Conservation (phyloP, 2,113 vertebrate genomes). For the Cheirogaleus medius region DNA sequence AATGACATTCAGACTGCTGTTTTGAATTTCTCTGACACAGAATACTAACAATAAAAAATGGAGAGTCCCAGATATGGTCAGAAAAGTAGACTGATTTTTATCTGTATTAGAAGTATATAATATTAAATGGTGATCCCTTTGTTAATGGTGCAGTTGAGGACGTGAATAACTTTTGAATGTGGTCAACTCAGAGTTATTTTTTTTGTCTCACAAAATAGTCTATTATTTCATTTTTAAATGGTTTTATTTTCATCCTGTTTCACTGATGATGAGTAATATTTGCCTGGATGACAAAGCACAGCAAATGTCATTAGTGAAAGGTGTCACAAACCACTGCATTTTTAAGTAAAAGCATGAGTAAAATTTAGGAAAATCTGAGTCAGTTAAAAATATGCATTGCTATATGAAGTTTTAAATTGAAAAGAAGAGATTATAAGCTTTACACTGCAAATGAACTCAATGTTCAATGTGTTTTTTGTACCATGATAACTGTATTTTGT, state of each 20-base stretch:
- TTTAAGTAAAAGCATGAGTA: background rate
- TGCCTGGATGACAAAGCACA: slow-evolving; percentile 11
- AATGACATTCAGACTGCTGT: slow-evolving; percentile 71
- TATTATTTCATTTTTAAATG: slow-evolving; percentile 46
- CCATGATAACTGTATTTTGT: accelerated
- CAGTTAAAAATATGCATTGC: background rate
- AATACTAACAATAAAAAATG: background rate
- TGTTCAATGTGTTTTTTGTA: background rate
- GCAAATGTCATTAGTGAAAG: background rate
- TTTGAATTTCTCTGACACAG: slow-evolving; percentile 62
- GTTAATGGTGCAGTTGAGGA: background rate
- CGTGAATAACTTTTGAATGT: background rate
- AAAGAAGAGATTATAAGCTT: background rate
- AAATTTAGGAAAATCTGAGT: background rate
- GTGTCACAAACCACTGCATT: background rate
- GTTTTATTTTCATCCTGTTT: slow-evolving; percentile 51
- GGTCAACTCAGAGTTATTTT: slow-evolving; percentile 37
- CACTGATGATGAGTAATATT: background rate
- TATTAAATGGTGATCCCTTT: slow-evolving; percentile 51
- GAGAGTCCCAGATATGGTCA: slow-evolving; percentile 31
- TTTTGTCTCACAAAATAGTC: background rate
- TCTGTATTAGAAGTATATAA: background rate
- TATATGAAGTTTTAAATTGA: background rate
- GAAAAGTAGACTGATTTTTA: slow-evolving; percentile 58
- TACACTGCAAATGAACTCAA: background rate